Evolutionary conservation across 2,113 vertebrate genomes (phyloP), one percentile per base, ranked within the genome.

Genomic region (Canis aureus): DNA sequence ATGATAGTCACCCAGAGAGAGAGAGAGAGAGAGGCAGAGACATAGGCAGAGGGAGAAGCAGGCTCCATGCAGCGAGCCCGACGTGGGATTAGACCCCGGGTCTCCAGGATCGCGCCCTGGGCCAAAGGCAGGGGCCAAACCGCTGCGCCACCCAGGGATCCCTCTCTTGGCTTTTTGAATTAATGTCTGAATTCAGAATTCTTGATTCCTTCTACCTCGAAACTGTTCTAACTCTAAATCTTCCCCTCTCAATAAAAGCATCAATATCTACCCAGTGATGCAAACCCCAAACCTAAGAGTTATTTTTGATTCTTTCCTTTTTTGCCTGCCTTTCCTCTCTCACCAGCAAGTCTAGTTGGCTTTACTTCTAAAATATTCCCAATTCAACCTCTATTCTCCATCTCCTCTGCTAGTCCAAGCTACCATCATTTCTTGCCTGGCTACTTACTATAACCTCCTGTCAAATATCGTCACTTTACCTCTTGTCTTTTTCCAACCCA

Each of bases 341-440:
- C 27, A 80, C 60, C 38, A 94, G 35, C 23, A 91, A 66, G 23
- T 87, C 57, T 87, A 94, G 19, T 57, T 79, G 87, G 22, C 29
- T 96, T 91, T 74, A 57, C 49, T 91, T 91, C 35, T n/a, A 74
- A 90, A 86, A 67, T 53, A 87, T n/a, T 25, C 38, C 69, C 38
- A 71, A 79, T 79, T 69, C 74, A 76, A 66, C 12, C 81, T 49
- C 19, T 91, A 79, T 29, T 92, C 27, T 53, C 29, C 57, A 81
- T 86, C 49, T 82, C 23, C 95, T 91, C n/a, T 86, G 64, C 76
- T 74, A 81, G 55, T 64, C 12, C 62, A 64, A 81, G 25, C 35
- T 66, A 91, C 51, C 29, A 29, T 87, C 49, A 43, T 66, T 57
- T 91, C 43, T 66, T 64, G 71, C 55, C 81, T 74, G 57, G 57